Conservation (phyloP, 2,888 invertebrate genomes). For the Automeris io region DNA sequence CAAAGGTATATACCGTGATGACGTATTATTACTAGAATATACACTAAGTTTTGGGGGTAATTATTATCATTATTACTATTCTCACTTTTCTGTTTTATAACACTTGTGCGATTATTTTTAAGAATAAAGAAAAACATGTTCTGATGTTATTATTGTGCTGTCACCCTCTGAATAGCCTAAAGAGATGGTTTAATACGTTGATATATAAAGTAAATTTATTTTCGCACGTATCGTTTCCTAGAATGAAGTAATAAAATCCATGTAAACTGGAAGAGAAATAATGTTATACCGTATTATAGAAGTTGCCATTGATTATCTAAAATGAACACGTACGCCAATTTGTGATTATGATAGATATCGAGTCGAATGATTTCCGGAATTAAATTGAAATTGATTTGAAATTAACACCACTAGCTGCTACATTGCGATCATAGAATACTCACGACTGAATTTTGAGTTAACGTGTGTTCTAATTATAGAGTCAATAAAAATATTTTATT, state of each 20-base stretch:
- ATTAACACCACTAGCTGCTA: slow-evolving; percentile 5
- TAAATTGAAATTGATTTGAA: slow-evolving; percentile 31
- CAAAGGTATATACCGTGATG: too few relatives aligned
- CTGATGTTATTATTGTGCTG: neutral
- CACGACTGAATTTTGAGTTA: neutral
- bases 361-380: slow-evolving; percentile 29
- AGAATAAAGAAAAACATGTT: too few relatives aligned
- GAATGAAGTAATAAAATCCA: too few relatives aligned
- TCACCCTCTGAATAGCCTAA: too few relatives aligned
- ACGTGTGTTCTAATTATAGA: neutral
- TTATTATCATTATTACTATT: too few relatives aligned
- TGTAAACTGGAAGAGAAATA: neutral
- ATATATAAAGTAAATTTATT: too few relatives aligned
- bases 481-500: neutral
- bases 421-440: slow-evolving; percentile 5
- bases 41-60: too few relatives aligned
- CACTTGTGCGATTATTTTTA: too few relatives aligned
- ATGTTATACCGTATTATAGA: neutral
- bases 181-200: too few relatives aligned
- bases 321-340: slow-evolving; percentile 4
- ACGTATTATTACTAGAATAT: too few relatives aligned
- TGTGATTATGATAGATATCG: neutral
- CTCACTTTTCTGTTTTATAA: too few relatives aligned
- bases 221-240: too few relatives aligned
- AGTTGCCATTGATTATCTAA: neutral